Evolutionary conservation across 1,140 invertebrate genomes (phyloP).

Genomic region (Dolichoris vasculosae): DNA sequence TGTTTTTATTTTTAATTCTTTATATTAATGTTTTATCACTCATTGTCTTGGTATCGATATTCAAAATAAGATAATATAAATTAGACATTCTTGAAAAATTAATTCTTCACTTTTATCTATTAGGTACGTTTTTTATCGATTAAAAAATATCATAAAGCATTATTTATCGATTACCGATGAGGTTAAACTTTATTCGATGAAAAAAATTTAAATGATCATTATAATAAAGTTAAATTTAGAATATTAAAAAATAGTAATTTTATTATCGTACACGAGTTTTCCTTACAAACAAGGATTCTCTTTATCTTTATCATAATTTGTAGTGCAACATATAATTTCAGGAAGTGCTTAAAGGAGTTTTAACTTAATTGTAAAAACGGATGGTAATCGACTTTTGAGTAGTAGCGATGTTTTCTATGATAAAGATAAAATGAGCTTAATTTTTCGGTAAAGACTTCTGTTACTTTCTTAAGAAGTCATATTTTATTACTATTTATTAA

Average conservation of each 20-base stretch:
- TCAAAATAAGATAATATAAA: too few species aligned
- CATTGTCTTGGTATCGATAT: too few species aligned
- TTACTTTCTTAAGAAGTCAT: too few species aligned
- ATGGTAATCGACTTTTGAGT: conserved; percentile 24
- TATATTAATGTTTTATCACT: too few species aligned
- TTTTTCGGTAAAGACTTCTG: neutral
- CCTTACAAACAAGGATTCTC: conserved; percentile 1
- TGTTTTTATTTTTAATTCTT: too few species aligned
- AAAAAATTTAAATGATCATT: conserved; percentile 1
- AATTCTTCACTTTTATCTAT: too few species aligned
- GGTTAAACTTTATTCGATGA: neutral
- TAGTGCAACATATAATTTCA: neutral
- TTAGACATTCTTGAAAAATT: too few species aligned
- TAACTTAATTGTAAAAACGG: conserved; percentile 18
- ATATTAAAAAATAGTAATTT: conserved; percentile 5
- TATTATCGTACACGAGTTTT: neutral
- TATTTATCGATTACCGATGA: neutral
- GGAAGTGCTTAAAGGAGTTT: conserved; percentile 21
- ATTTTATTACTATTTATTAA: too few species aligned
- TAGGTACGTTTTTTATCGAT: too few species aligned
- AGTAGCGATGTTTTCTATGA: conserved; percentile 3
- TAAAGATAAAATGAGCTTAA: conserved; percentile 2
- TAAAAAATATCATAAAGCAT: neutral
- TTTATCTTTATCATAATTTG: conserved; percentile 8
- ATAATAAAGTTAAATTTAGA: conserved; percentile 9